These are phyloP conservation scores for Myoxocephalus aenaeus DNA, from an alignment of 2,797 vertebrate species.

Conservation along the genomic window DNA sequence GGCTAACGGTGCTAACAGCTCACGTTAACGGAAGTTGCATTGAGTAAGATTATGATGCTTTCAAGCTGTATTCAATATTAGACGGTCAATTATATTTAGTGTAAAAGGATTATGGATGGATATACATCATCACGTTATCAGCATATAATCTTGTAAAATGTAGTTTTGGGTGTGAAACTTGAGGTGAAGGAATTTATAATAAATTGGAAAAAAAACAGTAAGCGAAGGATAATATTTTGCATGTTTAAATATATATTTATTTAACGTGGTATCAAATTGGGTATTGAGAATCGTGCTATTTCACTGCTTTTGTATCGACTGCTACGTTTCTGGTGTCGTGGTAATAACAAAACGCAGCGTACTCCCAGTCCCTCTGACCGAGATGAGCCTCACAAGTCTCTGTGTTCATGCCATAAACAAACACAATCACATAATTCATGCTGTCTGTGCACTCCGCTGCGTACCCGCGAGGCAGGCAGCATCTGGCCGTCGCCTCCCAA, in stretches of 20 bases:
- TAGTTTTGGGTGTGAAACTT: neutral
- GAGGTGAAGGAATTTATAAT: neutral
- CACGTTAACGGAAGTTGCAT: neutral
- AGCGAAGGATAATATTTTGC: neutral
- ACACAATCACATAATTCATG: neutral
- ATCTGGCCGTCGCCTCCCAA: neutral
- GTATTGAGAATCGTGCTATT: neutral
- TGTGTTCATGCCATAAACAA: neutral
- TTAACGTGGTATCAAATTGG: neutral
- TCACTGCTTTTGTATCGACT: neutral
- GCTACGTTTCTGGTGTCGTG: neutral
- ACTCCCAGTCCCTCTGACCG: neutral
- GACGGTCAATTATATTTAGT: neutral
- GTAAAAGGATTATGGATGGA: too few species aligned
- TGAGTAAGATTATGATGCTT: neutral
- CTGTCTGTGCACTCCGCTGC: neutral
- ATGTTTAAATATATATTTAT: neutral
- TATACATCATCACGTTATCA: neutral
- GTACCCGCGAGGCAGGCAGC: neutral
- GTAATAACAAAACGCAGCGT: neutral
- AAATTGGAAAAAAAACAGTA: neutral
- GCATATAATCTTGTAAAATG: too few species aligned
- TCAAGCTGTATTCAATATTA: neutral
- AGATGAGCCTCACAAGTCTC: neutral
- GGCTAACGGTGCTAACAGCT: neutral